Base-by-base conservation (phyloP, 2,797 vertebrate species). In the Eulemur rubriventer region DNA sequence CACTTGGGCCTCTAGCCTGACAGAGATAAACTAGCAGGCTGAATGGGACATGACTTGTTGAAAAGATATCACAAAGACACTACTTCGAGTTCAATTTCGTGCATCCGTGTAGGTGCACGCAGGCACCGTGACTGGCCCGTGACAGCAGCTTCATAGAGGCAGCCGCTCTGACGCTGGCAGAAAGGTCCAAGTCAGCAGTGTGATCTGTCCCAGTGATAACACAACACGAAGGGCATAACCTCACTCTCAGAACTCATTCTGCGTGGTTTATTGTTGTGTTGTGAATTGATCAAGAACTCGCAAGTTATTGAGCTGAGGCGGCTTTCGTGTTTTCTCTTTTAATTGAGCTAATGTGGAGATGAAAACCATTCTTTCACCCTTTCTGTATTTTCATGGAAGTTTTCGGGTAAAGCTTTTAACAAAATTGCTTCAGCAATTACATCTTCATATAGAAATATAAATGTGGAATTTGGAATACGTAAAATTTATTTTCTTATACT, bases 31-130 rank as follows among this genome's bases (percentile, higher is more conserved):
- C 97, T 98, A 98, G 98, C 98, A 97, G 97, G 98, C 98, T 98
- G 98, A 98, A 98, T 98, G 98, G 98, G 98, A 99, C 98, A 98
- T 98, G 99, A 99, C 98, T 98, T 98, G 98, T 98, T 98, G 99
- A 98, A 98, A 98, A 99, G 98, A 98, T 98, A 98, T 96, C 98
- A 97, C 98, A 98, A 98, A 98, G 98, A 98, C 99, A 98, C 97
- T 97, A 95, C 98, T 98, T 98, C 93, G 28, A 97, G 98, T 98
- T 99, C 98, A 99, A 98, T 99, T 98, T 97, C 94, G 87, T 93
- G 96, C 96, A 93, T 98, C 98, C 98, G 97, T 98, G 97, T 97
- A 95, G 98, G 98, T 89, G 96, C 94, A 75, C 61, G 90, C 98
- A 98, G 98, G 96, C 98, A 98, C 97, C 97, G 96, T 95, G 98